Conservation (phyloP, 2,888 invertebrate genomes). For the Dasysyrphus albostriatus region DNA sequence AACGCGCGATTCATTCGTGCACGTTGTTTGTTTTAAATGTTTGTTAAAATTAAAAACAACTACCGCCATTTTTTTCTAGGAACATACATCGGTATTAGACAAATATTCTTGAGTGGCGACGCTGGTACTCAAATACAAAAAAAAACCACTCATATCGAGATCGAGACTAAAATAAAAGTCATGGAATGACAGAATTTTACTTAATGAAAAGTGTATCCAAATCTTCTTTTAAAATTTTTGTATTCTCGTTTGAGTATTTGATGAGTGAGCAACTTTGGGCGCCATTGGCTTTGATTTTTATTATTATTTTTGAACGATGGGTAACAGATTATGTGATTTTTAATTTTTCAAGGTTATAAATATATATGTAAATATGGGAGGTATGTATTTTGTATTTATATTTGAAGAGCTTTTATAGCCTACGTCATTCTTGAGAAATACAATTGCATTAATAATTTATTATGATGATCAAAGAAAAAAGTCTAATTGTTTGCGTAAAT, state of each 20-base stretch:
- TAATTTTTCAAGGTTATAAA: constrained; percentile 10
- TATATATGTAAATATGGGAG: neutral
- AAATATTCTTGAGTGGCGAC: neutral
- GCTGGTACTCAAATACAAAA: neutral
- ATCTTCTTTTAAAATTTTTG: neutral
- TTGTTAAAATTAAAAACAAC: neutral
- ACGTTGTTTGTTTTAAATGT: neutral
- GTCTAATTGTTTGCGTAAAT: neutral
- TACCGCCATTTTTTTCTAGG: neutral
- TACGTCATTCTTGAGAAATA: neutral
- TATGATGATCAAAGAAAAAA: neutral
- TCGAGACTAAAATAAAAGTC: neutral
- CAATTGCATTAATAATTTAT: neutral
- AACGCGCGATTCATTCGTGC: neutral
- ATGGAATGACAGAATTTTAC: neutral
- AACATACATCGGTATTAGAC: neutral
- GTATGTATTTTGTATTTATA: neutral
- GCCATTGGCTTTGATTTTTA: constrained; percentile 5
- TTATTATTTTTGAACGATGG: constrained; percentile 2
- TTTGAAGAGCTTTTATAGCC: neutral
- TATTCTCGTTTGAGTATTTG: constrained; percentile 1
- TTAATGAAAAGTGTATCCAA: neutral
- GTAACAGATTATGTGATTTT: neutral
- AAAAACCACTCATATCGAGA: neutral
- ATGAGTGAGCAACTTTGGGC: constrained; percentile 14